These are phyloP conservation scores for Iguana delicatissima DNA, from an alignment of 2,797 vertebrate genomes.

Conservation along the genomic window DNA sequence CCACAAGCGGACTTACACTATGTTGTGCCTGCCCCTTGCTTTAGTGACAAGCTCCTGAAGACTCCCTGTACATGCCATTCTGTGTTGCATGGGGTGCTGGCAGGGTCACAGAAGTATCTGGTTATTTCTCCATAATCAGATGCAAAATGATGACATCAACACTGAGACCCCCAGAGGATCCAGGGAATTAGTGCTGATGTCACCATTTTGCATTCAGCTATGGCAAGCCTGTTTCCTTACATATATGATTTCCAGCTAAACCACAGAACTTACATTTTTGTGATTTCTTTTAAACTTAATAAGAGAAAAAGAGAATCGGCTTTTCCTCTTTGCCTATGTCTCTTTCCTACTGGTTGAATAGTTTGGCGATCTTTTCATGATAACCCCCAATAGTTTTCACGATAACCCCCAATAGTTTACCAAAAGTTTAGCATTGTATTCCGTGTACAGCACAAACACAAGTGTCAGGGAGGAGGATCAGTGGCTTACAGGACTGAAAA, in stretches of 20 bases:
- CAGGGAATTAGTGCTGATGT: too few species aligned
- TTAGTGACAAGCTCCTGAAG: too few species aligned
- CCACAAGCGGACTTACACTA: too few species aligned
- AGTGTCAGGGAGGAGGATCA: too few species aligned
- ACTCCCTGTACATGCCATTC: too few species aligned
- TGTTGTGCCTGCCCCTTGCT: too few species aligned
- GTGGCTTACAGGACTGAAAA: constrained; percentile 3
- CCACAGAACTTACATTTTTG: neutral
- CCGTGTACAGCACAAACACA: neutral
- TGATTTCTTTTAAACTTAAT: neutral
- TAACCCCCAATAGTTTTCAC: neutral
- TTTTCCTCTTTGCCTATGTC: neutral
- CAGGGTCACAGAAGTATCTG: too few species aligned
- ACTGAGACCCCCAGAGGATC: neutral
- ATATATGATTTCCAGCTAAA: neutral
- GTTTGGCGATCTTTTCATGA: neutral
- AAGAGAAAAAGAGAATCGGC: neutral
- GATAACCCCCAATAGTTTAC: constrained; percentile 5
- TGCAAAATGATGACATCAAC: too few species aligned
- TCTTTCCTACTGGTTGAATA: neutral
- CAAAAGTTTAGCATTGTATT: neutral
- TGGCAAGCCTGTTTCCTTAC: neutral
- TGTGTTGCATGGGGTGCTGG: too few species aligned
- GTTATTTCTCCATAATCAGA: too few species aligned
- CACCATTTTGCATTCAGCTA: too few species aligned